Percentiles rank a stretch among this genome's conserved stretches.
phyloP scores from a whole-genome alignment of 2,888 invertebrate species.

The Lithophane ornitopus region DNA sequence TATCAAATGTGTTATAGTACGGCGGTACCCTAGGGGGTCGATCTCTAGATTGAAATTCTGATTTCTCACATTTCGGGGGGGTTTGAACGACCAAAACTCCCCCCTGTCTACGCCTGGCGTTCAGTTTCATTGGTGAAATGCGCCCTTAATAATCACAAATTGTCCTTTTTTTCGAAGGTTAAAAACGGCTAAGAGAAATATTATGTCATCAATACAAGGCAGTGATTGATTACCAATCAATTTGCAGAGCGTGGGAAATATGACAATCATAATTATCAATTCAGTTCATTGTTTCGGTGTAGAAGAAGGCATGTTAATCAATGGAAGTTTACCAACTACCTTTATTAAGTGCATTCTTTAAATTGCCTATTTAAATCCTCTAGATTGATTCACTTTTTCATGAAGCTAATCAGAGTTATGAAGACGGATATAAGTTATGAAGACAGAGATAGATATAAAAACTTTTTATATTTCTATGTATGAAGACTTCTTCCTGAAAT shows the following conservation, averaged over 20 bases:
- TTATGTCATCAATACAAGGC: background rate
- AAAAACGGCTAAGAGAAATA: background rate
- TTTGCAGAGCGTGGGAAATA: constrained; percentile 23
- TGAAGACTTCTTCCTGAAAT: background rate
- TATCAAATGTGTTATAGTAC: too few relatives aligned
- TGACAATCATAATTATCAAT: constrained; percentile 4
- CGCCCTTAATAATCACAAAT: background rate
- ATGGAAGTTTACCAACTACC: constrained; percentile 2
- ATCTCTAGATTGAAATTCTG: too few relatives aligned
- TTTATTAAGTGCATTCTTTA: background rate
- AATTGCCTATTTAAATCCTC: background rate
- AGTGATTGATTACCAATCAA: constrained; percentile 27
- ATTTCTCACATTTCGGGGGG: too few relatives aligned
- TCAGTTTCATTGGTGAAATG: background rate
- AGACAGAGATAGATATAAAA: too few relatives aligned
- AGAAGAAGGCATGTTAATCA: background rate
- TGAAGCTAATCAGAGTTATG: background rate
- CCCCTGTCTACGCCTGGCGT: too few relatives aligned
- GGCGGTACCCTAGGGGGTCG: too few relatives aligned
- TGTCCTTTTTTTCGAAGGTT: background rate
- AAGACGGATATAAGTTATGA: too few relatives aligned
- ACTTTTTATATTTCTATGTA: too few relatives aligned
- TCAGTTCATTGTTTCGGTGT: constrained; percentile 22
- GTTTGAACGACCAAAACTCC: too few relatives aligned
- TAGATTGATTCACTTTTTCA: background rate